Evolutionary conservation across 2,113 vertebrate species (phyloP), one percentile per base, ranked within the genome.

Genomic region (Mungos mungo): DNA sequence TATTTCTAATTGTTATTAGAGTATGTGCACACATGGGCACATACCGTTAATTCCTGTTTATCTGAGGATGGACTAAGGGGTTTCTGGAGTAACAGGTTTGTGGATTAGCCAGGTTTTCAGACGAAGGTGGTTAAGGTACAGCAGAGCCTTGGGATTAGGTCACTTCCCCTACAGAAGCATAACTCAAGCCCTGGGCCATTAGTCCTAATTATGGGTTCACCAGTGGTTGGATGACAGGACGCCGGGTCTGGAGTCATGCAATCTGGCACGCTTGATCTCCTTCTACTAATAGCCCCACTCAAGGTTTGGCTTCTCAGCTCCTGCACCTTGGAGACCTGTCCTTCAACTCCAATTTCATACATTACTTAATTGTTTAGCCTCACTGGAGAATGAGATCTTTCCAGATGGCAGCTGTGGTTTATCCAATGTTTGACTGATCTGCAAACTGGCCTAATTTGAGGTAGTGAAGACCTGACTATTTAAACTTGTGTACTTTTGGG

Each of bases 1-100:
- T 84, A 1, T 52, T 96, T 68, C 72, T 74, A 80, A 93, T 87
- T 81, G 79, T 72, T 92, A 54, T 81, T 92, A 93, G 86, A 72
- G 95, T 79, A 6, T 2, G 4, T 11, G 65, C 3, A 47, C 18
- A 45, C 7, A 69, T 13, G 6, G 13, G 33, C 15, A 31, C 6
- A 68, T 35, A 54, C 10, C 90, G 31, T 84, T 88, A 96, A 60
- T 65, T 90, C 21, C 25, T 88, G 50, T 82, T 90, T 90, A 90
- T 95, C 54, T 71, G 84, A 84, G 52, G 3, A 27, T 71, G 10
- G 54, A 50, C 57, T 25, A 93, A 60, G 31, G 57, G 23, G 57
- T 84, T 76, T 89, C 4, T 69, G 14, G 50, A 74, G 27, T 38
- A 15, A 50, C 11, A 8, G n/a, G 31, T 77, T 89, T 93, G 31